Percentiles rank a stretch among this genome's conserved stretches.
phyloP scores from a whole-genome alignment of 2,888 invertebrate genomes.

The Luperina nickerlii region DNA sequence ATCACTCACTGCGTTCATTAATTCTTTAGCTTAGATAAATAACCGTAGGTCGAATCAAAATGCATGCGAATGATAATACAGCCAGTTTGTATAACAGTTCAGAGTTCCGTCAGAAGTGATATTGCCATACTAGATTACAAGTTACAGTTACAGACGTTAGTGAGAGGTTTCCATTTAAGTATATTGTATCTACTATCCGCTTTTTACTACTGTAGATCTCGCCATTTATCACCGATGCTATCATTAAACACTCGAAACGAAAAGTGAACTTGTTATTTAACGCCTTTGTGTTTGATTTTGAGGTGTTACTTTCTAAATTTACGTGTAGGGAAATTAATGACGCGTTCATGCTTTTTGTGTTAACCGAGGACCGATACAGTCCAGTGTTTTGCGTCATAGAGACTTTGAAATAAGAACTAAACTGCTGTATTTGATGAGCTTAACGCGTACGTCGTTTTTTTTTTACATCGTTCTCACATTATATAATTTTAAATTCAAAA shows the following conservation, averaged over 20 bases:
- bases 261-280: slow-evolving; percentile 80
- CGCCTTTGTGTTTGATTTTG: slow-evolving; percentile 71
- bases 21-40: slow-evolving; percentile 72
- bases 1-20: slow-evolving; percentile 55
- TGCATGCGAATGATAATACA: slow-evolving; percentile 69
- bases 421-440: slow-evolving; percentile 45
- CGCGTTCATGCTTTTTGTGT: slow-evolving; percentile 24
- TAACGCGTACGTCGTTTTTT: slow-evolving; percentile 6
- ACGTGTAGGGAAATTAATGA: slow-evolving; percentile 64
- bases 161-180: slow-evolving; percentile 81
- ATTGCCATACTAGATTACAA: slow-evolving; percentile 72
- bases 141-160: slow-evolving; percentile 76
- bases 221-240: slow-evolving; percentile 77
- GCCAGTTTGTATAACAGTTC: slow-evolving; percentile 72
- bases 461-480: too few relatives aligned
- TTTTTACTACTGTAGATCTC: slow-evolving; percentile 76
- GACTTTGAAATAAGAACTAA: slow-evolving; percentile 50
- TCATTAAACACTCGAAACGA: slow-evolving; percentile 80
- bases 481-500: too few relatives aligned
- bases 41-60: slow-evolving; percentile 62
- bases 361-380: slow-evolving; percentile 35
- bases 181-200: slow-evolving; percentile 72
- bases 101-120: slow-evolving; percentile 69
- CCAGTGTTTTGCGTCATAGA: slow-evolving; percentile 36
- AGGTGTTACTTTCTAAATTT: slow-evolving; percentile 79